Conservation (phyloP, 2,888 invertebrate genomes). For the Drosophila picticornis region DNA sequence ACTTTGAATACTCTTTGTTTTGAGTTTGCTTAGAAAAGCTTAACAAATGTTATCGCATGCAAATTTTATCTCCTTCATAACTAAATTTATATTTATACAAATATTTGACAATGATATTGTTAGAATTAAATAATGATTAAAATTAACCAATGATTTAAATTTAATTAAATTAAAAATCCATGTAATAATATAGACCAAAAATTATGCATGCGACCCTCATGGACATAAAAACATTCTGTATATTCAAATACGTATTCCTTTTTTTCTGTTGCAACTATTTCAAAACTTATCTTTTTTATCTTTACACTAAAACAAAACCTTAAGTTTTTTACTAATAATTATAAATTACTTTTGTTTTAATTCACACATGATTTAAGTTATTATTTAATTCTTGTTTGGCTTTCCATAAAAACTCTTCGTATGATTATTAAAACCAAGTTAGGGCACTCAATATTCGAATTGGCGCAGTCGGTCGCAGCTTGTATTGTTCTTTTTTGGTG, state of each 20-base stretch:
- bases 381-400: not conserved
- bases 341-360: not conserved
- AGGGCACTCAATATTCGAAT: conserved; percentile 20
- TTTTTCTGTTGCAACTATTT: not conserved
- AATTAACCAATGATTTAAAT: not conserved
- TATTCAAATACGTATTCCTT: not conserved
- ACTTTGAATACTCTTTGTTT: not conserved
- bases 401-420: not conserved
- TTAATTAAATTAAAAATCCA: not conserved
- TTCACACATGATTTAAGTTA: not conserved
- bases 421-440: not conserved
- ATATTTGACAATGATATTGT: not conserved
- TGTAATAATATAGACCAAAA: not conserved
- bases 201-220: not conserved
- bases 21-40: not conserved
- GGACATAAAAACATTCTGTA: not conserved
- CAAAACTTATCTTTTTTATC: not conserved
- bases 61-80: not conserved
- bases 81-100: not conserved
- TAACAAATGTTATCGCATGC: too few relatives aligned
- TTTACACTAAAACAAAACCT: rapidly evolving
- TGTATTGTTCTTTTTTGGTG: conserved; percentile 20
- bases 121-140: not conserved
- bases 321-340: rapidly evolving
- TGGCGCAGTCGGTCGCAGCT: not conserved